phyloP scores from a whole-genome alignment of 2,113 vertebrate species.

The Sitta europaea region DNA sequence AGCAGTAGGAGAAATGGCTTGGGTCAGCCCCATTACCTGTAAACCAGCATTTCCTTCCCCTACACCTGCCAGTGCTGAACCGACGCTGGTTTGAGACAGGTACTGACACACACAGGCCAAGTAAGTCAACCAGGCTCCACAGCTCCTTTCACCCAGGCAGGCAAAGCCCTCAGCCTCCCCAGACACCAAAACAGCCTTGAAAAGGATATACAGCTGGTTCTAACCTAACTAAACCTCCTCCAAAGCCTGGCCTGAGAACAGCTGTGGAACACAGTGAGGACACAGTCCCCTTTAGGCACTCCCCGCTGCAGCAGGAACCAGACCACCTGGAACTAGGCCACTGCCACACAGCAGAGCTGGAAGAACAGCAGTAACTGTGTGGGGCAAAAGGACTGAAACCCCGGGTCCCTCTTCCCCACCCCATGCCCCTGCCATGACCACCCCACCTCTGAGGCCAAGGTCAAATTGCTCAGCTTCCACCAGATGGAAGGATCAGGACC shows the following conservation, averaged over 20 bases:
- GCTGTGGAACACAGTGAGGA: background rate
- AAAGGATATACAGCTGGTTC: background rate
- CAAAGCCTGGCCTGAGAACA: background rate
- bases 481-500: background rate
- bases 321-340: background rate
- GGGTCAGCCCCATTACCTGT: background rate
- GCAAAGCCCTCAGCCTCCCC: background rate
- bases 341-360: background rate
- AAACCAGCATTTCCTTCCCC: background rate
- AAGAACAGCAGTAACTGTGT: background rate
- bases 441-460: background rate
- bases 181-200: fast-evolving
- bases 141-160: background rate
- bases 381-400: background rate
- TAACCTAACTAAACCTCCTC: background rate
- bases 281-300: background rate
- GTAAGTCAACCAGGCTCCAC: background rate
- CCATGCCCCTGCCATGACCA: background rate
- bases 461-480: background rate
- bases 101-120: background rate
- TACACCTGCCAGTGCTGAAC: background rate
- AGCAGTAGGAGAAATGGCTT: background rate
- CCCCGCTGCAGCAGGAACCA: background rate
- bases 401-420: fast-evolving
- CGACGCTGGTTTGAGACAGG: background rate